Evolutionary conservation across 2,888 invertebrate species (phyloP).

Genomic region (Chrysopilus asiliformis): DNA sequence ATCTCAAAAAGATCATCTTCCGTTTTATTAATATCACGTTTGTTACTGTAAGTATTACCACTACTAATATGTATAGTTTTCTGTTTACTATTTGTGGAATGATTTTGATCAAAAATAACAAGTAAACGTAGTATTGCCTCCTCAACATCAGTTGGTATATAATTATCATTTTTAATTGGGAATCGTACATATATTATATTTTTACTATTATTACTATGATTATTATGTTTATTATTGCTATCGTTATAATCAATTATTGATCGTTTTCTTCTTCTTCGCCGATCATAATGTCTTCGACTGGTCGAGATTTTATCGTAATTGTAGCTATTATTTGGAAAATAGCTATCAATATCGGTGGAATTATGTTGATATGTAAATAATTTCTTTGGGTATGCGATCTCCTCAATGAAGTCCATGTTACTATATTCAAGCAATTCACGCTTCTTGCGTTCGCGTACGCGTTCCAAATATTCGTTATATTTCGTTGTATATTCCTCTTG

Average conservation of each 20-base stretch:
- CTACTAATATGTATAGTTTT: slow-evolving; percentile 4
- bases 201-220: too few relatives aligned
- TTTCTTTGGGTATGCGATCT: slow-evolving; percentile 15
- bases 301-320: too few relatives aligned
- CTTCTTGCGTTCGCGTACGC: slow-evolving; percentile 27
- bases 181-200: slow-evolving; percentile 12
- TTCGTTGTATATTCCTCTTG: slow-evolving; percentile 48
- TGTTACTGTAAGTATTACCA: slow-evolving; percentile 5
- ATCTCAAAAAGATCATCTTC: slow-evolving; percentile 11
- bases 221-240: too few relatives aligned
- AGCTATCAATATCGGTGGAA: slow-evolving; percentile 1
- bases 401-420: slow-evolving; percentile 5
- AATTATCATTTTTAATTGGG: slow-evolving; percentile 6
- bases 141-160: slow-evolving; percentile 20
- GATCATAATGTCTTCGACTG: not conserved
- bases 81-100: not conserved
- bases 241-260: slow-evolving; percentile 1
- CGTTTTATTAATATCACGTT: not conserved
- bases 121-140: slow-evolving; percentile 30
- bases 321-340: not conserved
- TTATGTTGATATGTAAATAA: slow-evolving; percentile 18
- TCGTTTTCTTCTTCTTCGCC: not conserved
- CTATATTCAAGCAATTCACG: slow-evolving; percentile 14
- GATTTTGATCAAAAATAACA: slow-evolving; percentile 24
- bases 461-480: slow-evolving; percentile 44